Evolutionary conservation across 2,113 vertebrate genomes (phyloP).

Genomic region (Oryzias javanicus): DNA sequence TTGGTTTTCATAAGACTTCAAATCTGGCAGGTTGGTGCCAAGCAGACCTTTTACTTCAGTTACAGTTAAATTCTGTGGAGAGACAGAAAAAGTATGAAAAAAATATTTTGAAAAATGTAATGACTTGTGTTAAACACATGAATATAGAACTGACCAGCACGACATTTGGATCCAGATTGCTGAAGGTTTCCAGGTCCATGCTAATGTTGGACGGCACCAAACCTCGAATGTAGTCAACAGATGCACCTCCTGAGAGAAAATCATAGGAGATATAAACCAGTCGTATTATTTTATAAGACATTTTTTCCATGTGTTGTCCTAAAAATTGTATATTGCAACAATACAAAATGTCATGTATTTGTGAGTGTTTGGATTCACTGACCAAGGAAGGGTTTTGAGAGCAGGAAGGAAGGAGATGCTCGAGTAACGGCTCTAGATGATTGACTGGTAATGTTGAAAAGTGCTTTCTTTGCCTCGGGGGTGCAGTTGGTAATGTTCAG

Average conservation of each 20-base stretch:
- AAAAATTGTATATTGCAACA: no score
- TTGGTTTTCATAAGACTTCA: slow-evolving; percentile 63
- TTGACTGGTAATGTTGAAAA: slow-evolving; percentile 71
- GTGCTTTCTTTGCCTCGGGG: slow-evolving; percentile 49
- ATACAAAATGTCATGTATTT: neutral
- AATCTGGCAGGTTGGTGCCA: slow-evolving; percentile 47
- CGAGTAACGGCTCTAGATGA: slow-evolving; percentile 53
- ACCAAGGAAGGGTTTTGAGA: slow-evolving; percentile 76
- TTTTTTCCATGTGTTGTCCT: no score
- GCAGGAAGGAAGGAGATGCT: slow-evolving; percentile 38
- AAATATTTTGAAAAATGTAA: no score
- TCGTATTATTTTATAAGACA: no score
- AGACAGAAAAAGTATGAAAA: no score
- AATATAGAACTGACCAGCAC: slow-evolving; percentile 55
- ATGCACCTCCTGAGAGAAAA: slow-evolving; percentile 53
- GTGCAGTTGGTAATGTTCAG: slow-evolving; percentile 70
- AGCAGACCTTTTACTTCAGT: slow-evolving; percentile 57
- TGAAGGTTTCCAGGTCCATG: slow-evolving; percentile 68
- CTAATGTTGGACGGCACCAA: slow-evolving; percentile 40
- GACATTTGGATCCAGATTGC: slow-evolving; percentile 38
- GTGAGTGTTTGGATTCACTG: slow-evolving; percentile 15
- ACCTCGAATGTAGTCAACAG: neutral
- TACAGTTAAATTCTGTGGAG: slow-evolving; percentile 57
- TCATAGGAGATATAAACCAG: no score
- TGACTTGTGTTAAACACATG: no score